These are phyloP conservation scores for Amphipoea oculea DNA, from an alignment of 2,888 invertebrate genomes.

Conservation along the genomic window DNA sequence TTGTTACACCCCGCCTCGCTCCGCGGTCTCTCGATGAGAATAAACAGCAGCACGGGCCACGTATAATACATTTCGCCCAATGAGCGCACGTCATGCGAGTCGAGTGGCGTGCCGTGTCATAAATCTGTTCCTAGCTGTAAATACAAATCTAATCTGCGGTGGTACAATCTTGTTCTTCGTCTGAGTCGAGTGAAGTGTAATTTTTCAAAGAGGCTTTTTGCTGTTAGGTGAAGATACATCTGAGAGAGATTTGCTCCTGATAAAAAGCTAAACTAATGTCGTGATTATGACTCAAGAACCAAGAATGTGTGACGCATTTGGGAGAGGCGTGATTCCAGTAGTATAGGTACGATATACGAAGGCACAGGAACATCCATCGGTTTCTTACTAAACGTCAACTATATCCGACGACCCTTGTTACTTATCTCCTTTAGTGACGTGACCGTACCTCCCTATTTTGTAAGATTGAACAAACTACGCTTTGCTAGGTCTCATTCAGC, in stretches of 20 bases:
- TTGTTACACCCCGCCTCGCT: slow-evolving; percentile 10
- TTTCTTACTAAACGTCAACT: too few relatives aligned
- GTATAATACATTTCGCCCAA: slow-evolving; percentile 33
- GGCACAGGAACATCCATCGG: too few relatives aligned
- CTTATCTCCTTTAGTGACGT: too few relatives aligned
- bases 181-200: slow-evolving; percentile 3
- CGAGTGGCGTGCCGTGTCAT: slow-evolving; percentile 5
- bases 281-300: background rate
- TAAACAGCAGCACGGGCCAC: background rate
- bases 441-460: background rate
- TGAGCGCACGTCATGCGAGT: slow-evolving; percentile 15
- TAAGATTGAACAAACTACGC: slow-evolving; percentile 15
- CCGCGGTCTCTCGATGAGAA: slow-evolving; percentile 1
- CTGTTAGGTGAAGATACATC: background rate
- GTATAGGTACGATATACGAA: too few relatives aligned
- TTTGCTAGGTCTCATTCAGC: background rate
- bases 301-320: background rate
- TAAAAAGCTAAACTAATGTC: background rate
- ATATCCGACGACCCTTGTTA: too few relatives aligned
- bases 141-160: slow-evolving; percentile 18
- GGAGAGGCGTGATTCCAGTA: background rate
- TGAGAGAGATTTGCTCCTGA: background rate
- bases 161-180: slow-evolving; percentile 11
- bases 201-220: slow-evolving; percentile 11
- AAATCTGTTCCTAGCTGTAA: slow-evolving; percentile 15